Evolutionary conservation across 2,888 invertebrate species (phyloP), one percentile per base, ranked within the genome.

Genomic region (Tetranychus truncatus): DNA sequence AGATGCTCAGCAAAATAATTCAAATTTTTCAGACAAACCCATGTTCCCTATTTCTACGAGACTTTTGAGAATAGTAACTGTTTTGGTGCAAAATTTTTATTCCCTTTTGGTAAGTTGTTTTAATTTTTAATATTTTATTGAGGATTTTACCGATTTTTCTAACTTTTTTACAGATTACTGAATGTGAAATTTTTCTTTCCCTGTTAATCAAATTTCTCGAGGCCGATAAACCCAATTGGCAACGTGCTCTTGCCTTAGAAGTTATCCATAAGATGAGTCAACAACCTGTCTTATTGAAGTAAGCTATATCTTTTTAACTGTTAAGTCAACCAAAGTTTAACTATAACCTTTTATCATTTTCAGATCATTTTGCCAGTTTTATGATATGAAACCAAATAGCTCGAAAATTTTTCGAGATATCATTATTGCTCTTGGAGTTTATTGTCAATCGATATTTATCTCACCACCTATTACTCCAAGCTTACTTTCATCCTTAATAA

Each of bases 161-260:
- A 69, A 73, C 77, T 74, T 74, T 66, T 55, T 15, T 44, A 6
- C 81, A 91, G 92, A 89, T 92, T 46, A 97, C 97, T 0, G 96
- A 99, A 84, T 96, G 96, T 83, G 99, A 99, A 85, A 97, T 99
- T 81, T 97, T 99, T 84, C 85, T 99, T 71, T 95, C 96, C 0
- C 85, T 97, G 74, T 91, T 99, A 74, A 92, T 97, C 66, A 96
- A 97, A 84, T 97, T 99, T 84, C 85, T 97, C 82, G 97, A 97
- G 82, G 91, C 92, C 0, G 97, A 97, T 82, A 95, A 95, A 83
- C 94, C 95, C 2, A 81, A 90, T 78, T 99, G 99, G 97, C 96
- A 97, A 83, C 86, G 96, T 76, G 93, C 95, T 1, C 83, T 96
- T 74, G 95, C 97, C 0, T 83, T 99, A 21, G 99, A 99, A 85